Conservation (phyloP, 2,888 invertebrate species). For the Drosophila engyochracea region DNA sequence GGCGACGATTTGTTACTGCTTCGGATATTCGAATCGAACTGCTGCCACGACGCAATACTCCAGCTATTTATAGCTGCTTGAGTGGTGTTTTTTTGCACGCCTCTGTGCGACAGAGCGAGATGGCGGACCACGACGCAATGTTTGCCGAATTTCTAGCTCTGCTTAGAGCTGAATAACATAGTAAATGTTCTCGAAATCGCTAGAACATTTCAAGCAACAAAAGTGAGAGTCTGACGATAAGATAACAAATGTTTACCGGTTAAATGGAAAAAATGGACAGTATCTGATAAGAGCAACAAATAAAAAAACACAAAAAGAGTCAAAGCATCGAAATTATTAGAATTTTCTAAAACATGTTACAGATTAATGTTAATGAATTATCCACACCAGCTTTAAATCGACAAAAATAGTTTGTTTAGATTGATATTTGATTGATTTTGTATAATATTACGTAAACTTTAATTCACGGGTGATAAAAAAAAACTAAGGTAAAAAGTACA, state of each 20-base stretch:
- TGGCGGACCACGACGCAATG: conserved; percentile 8
- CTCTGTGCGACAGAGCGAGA: conserved; percentile 15
- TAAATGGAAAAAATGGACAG: background rate
- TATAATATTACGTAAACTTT: background rate
- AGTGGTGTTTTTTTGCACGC: conserved; percentile 40
- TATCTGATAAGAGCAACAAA: conserved; percentile 1
- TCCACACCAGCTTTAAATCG: background rate
- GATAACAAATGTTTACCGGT: conserved; percentile 12
- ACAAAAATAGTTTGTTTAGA: background rate
- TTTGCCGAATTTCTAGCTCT: conserved; percentile 48
- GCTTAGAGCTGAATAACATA: background rate
- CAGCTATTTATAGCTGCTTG: conserved; percentile 63
- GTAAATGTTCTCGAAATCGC: conserved; percentile 59
- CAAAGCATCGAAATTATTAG: conserved; percentile 2
- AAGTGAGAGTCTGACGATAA: conserved; percentile 54
- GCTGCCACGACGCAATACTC: conserved; percentile 35
- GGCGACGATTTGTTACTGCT: conserved; percentile 33
- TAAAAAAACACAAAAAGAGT: background rate
- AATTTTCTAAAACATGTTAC: conserved; percentile 12
- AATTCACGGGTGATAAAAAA: background rate
- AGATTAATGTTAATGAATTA: background rate
- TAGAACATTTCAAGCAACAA: conserved; percentile 37
- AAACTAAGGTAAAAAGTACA: background rate
- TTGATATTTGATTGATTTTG: background rate
- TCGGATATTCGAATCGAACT: conserved; percentile 59